Evolutionary conservation across 2,797 vertebrate species (phyloP).

Genomic region (Molossus molossus): DNA sequence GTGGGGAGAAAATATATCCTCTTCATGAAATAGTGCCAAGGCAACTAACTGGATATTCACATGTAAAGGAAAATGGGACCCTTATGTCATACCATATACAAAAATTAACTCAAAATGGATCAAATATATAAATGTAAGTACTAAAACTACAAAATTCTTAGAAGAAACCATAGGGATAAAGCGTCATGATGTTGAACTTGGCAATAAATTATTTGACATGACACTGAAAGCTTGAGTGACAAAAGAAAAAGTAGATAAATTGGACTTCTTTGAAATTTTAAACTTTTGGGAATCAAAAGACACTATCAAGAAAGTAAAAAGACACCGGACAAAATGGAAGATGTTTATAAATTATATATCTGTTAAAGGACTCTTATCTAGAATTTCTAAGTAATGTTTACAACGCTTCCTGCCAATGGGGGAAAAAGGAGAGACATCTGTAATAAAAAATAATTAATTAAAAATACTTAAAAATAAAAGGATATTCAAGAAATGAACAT

Average conservation of each 20-base stretch:
- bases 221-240: background rate
- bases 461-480: too few relatives aligned
- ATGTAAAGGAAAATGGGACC: constrained; percentile 20
- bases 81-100: background rate
- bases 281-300: background rate
- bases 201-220: background rate
- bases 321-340: background rate
- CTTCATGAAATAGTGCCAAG: background rate
- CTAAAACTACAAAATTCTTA: too few relatives aligned
- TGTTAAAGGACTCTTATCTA: background rate
- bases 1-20: background rate
- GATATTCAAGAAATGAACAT: too few relatives aligned
- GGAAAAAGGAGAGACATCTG: too few relatives aligned
- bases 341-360: constrained; percentile 41
- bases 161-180: background rate
- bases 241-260: constrained; percentile 7
- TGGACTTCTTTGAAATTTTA: background rate
- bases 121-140: too few relatives aligned
- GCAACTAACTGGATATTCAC: background rate
- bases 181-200: background rate
- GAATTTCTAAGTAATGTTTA: too few relatives aligned
- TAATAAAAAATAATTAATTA: too few relatives aligned
- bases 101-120: too few relatives aligned
- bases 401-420: too few relatives aligned
- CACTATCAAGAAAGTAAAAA: constrained; percentile 12